phyloP scores from a whole-genome alignment of 2,888 invertebrate genomes.

The Hemithea aestivaria region DNA sequence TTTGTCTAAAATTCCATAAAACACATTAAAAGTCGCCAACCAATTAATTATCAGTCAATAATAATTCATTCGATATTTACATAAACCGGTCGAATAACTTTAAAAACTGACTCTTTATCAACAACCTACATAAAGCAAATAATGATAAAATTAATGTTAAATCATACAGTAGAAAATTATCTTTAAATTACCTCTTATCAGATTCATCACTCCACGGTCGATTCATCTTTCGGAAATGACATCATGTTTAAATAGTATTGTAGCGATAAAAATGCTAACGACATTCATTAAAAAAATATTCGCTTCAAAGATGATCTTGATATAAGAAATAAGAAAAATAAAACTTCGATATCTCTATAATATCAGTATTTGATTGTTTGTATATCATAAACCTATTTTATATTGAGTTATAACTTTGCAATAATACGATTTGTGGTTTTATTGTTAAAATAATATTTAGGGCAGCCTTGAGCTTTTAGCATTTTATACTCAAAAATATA shows the following conservation, averaged over 20 bases:
- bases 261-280: constrained; percentile 5
- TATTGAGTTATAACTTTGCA: neutral
- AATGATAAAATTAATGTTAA: too few relatives aligned
- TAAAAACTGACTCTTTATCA: too few relatives aligned
- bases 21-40: too few relatives aligned
- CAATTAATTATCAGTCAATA: too few relatives aligned
- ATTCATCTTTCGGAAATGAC: constrained; percentile 10
- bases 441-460: constrained; percentile 1
- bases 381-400: neutral
- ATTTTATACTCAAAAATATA: too few relatives aligned
- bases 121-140: too few relatives aligned
- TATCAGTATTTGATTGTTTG: too few relatives aligned
- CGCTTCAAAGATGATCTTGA: constrained; percentile 1
- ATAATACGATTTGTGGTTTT: constrained; percentile 5
- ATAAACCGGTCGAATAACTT: too few relatives aligned
- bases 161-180: too few relatives aligned
- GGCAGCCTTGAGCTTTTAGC: constrained; percentile 4
- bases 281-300: constrained; percentile 3
- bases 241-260: constrained; percentile 4
- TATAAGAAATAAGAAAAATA: neutral
- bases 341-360: too few relatives aligned
- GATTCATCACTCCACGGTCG: constrained; percentile 5
- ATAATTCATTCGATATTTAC: too few relatives aligned
- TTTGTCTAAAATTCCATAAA: too few relatives aligned
- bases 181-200: constrained; percentile 2